Evolutionary conservation across 1,140 invertebrate species (phyloP).

Genomic region (Neoseiulus cucumeris): DNA sequence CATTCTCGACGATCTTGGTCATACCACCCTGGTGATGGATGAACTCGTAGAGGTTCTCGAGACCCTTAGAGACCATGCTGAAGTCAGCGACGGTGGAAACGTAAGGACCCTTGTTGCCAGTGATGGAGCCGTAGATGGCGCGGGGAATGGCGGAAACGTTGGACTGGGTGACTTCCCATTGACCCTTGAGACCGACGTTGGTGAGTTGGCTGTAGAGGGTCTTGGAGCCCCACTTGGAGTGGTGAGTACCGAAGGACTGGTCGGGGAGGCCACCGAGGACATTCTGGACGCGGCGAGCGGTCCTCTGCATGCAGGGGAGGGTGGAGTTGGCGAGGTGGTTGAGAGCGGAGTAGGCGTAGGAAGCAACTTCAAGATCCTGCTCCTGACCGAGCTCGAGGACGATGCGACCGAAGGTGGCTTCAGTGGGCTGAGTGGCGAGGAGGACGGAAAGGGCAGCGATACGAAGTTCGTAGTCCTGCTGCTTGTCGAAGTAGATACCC

Average conservation of each 20-base stretch:
- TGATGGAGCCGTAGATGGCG: background rate
- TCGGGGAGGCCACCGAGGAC: background rate
- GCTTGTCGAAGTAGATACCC: conserved; percentile 14
- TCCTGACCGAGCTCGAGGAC: conserved; percentile 19
- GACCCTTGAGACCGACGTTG: background rate
- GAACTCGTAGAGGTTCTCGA: conserved; percentile 3
- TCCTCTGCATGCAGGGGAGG: conserved; percentile 12
- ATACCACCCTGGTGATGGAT: background rate
- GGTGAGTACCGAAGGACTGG: background rate
- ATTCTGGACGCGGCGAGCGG: background rate
- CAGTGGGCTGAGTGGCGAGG: conserved; percentile 16
- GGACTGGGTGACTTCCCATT: background rate
- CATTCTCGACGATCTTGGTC: background rate
- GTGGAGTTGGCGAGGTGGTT: conserved; percentile 19
- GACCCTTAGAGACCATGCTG: background rate
- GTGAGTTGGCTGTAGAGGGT: background rate
- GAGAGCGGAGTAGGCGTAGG: conserved; percentile 21
- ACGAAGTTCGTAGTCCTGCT: conserved; percentile 18
- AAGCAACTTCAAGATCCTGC: conserved; percentile 22
- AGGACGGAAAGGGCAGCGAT: conserved; percentile 19
- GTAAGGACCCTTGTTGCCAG: background rate
- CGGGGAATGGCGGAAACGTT: conserved; percentile 1
- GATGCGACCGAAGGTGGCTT: conserved; percentile 17
- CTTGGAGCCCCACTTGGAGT: background rate
- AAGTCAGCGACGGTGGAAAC: background rate